These are phyloP conservation scores for Spisula subtruncata DNA, from an alignment of 2,888 invertebrate species.

Conservation along the genomic window DNA sequence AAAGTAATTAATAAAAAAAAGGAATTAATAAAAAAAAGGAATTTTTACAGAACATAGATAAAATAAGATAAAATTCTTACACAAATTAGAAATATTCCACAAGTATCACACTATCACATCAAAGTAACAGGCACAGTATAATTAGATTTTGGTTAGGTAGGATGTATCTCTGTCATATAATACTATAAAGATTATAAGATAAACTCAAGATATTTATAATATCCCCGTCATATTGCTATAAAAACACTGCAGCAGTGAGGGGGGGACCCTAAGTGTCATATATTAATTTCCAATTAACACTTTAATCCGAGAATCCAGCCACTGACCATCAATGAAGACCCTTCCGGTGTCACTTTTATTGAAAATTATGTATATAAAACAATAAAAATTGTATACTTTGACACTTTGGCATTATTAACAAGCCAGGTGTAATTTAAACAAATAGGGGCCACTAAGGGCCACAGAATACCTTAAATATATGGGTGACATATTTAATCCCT, in stretches of 20 bases:
- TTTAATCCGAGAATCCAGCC: background rate
- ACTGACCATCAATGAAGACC: background rate
- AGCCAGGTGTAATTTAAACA: background rate
- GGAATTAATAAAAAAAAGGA: no score
- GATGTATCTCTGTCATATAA: background rate
- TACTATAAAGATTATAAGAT: background rate
- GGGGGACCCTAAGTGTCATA: background rate
- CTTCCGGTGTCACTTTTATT: background rate
- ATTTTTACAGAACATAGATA: no score
- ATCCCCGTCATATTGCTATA: constrained; percentile 36
- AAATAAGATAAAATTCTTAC: no score
- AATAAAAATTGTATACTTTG: constrained; percentile 4
- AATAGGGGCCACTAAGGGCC: background rate
- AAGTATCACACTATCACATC: no score
- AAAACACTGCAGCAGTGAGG: constrained; percentile 28
- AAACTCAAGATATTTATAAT: constrained; percentile 36
- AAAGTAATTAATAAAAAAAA: no score
- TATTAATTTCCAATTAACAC: background rate
- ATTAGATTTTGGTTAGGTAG: background rate
- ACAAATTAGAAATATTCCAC: no score
- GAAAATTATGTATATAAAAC: constrained; percentile 3
- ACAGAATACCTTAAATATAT: background rate
- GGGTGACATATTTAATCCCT: constrained; percentile 13
- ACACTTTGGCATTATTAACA: constrained; percentile 3
- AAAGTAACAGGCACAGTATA: background rate